Percentiles rank a stretch among this genome's conserved stretches.
phyloP scores from a whole-genome alignment of 2,113 vertebrate species.

The Dinomys branickii region DNA sequence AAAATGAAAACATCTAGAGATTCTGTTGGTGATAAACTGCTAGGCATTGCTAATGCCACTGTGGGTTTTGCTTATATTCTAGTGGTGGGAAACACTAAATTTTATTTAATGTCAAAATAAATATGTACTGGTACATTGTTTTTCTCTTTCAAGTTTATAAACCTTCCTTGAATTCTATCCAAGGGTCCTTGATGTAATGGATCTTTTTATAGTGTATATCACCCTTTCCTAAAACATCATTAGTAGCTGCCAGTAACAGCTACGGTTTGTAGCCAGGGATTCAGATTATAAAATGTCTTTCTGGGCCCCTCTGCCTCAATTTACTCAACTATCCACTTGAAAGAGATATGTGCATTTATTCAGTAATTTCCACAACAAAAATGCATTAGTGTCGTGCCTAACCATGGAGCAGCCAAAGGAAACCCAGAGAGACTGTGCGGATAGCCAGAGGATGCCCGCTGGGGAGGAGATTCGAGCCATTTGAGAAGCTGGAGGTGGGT shows the following conservation, averaged over 20 bases:
- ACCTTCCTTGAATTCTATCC: neutral
- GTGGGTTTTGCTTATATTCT: neutral
- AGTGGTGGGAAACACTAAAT: neutral
- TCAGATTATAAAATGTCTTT: neutral
- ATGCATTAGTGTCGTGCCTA: neutral
- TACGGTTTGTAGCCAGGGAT: neutral
- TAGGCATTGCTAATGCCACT: neutral
- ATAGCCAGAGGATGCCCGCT: neutral
- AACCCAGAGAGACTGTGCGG: neutral
- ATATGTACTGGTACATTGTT: neutral
- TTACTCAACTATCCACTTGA: neutral
- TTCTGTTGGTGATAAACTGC: neutral
- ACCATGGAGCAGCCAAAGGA: fast-evolving
- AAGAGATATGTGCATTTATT: neutral
- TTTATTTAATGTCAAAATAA: neutral
- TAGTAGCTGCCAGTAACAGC: neutral
- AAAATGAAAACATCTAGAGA: neutral
- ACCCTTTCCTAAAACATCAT: neutral
- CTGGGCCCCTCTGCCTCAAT: neutral
- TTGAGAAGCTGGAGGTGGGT: neutral
- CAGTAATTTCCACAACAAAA: neutral
- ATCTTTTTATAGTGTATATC: neutral
- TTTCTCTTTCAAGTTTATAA: neutral
- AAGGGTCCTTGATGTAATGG: neutral
- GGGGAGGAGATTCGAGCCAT: neutral